Percentiles rank a stretch among this genome's conserved stretches.
These are phyloP conservation scores for Dipodomys spectabilis DNA, from an alignment of 2,113 vertebrate genomes.

Conservation along the genomic window DNA sequence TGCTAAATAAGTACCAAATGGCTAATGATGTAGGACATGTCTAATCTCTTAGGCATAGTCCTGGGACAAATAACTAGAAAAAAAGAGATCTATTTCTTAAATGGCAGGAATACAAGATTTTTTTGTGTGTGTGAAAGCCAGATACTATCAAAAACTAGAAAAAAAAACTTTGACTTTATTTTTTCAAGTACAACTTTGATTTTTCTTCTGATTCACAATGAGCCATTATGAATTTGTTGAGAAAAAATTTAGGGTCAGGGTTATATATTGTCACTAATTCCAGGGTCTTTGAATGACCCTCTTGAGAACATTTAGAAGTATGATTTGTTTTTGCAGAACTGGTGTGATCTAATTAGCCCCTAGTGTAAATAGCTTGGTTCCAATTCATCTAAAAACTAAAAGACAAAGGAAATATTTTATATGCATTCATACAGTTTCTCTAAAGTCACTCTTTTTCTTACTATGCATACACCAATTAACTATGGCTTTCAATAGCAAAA, in stretches of 20 bases:
- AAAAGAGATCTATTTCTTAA: neutral
- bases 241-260: neutral
- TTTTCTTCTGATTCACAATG: neutral
- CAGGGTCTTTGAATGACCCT: neutral
- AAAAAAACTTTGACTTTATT: neutral
- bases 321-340: neutral
- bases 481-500: neutral
- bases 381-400: slow-evolving; percentile 9
- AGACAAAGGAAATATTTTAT: neutral
- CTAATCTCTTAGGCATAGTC: neutral
- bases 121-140: neutral
- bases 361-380: neutral
- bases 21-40: neutral
- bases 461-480: neutral
- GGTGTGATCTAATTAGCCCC: neutral
- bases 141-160: neutral
- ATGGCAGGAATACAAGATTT: neutral
- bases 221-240: neutral
- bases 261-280: neutral
- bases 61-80: neutral
- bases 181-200: neutral
- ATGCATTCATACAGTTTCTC: neutral
- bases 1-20: neutral
- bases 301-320: neutral
- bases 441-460: slow-evolving; percentile 1